Conservation (phyloP, 1,140 invertebrate species). For the Phthorimaea operculella region DNA sequence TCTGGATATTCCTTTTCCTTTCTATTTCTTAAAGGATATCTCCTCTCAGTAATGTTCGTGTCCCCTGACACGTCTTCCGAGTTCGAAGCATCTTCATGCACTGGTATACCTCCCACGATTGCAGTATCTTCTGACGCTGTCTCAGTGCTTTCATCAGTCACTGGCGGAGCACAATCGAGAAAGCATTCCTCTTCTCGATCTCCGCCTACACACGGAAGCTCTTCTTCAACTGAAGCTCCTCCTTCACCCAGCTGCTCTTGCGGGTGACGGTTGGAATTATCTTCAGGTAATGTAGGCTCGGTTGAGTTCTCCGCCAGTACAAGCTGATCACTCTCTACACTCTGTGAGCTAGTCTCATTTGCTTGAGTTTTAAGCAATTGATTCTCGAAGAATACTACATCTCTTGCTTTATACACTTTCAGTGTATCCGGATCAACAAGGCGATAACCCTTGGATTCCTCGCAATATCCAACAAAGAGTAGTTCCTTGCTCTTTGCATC, state of each 20-base stretch:
- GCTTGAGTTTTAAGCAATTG: not conserved
- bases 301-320: not conserved
- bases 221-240: not conserved
- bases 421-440: not conserved
- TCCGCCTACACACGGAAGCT: not conserved
- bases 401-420: not conserved
- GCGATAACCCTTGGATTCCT: not conserved
- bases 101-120: not conserved
- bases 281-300: not conserved
- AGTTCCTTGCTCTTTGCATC: slow-evolving; percentile 4
- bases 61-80: not conserved
- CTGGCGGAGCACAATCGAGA: not conserved
- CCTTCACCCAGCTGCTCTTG: not conserved
- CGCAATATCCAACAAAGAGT: not conserved
- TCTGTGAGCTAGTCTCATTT: not conserved
- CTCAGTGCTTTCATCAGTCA: not conserved
- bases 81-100: not conserved
- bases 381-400: slow-evolving; percentile 3
- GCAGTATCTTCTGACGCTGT: not conserved
- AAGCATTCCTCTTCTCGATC: not conserved
- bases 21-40: not conserved
- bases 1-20: not conserved
- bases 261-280: not conserved
- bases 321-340: not conserved
- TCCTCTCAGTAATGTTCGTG: not conserved